phyloP scores from a whole-genome alignment of 1,140 invertebrate species.

The Panagrolaimus sp. region DNA sequence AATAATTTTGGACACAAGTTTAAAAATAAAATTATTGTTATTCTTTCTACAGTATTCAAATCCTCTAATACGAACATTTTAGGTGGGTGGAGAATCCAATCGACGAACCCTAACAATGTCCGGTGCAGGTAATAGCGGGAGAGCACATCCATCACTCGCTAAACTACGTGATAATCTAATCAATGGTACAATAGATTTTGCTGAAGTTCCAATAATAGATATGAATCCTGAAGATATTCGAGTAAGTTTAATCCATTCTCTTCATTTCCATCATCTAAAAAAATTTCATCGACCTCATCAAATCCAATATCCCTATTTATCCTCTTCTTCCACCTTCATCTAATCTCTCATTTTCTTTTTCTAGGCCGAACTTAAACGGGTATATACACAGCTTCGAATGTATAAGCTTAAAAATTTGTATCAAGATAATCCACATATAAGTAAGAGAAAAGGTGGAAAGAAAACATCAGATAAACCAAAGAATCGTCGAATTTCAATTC shows the following conservation, averaged over 20 bases:
- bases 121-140: slow-evolving; percentile 58
- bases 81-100: slow-evolving; percentile 48
- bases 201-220: slow-evolving; percentile 75
- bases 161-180: slow-evolving; percentile 68
- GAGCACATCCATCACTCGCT: slow-evolving; percentile 56
- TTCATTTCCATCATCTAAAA: too few species aligned
- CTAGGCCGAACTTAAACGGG: slow-evolving; percentile 77
- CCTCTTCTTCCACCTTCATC: too few species aligned
- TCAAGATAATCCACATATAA: slow-evolving; percentile 88
- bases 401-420: slow-evolving; percentile 81
- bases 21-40: too few species aligned
- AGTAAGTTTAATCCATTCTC: too few species aligned
- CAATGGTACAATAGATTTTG: slow-evolving; percentile 74
- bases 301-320: too few species aligned
- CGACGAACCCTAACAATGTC: slow-evolving; percentile 58
- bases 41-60: not conserved
- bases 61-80: slow-evolving; percentile 9
- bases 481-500: slow-evolving; percentile 45
- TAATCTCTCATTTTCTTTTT: too few species aligned
- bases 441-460: slow-evolving; percentile 78
- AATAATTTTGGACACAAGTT: not conserved
- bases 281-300: too few species aligned
- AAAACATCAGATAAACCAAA: slow-evolving; percentile 79
- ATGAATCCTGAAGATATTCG: slow-evolving; percentile 85
- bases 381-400: slow-evolving; percentile 71